Base-by-base conservation (phyloP, 2,888 invertebrate species). In the Venusia cambrica region DNA sequence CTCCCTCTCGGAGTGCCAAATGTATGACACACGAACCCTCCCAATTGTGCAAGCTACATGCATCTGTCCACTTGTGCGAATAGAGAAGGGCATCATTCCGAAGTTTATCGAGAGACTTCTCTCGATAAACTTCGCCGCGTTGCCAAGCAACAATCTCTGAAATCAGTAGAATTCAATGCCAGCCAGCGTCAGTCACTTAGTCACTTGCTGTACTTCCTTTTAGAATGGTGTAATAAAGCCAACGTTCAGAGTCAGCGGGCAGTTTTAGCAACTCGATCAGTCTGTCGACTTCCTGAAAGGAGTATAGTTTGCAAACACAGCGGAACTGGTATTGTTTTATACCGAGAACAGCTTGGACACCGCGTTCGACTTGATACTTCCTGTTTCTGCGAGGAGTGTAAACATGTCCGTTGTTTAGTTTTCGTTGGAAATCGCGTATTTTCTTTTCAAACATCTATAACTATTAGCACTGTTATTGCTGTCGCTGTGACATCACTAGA, bases 321-420 rank as follows among this genome's bases (percentile, higher is more conserved):
- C 84, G 85, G 84, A 87, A 84, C 83, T 77, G 66, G 77, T 75
- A 83, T 85, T 87, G 85, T 87, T 79, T 76, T 70, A 62, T 84
- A 81, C 81, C 63, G 54, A 78, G 76, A 78, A 79, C 69, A 69
- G 66, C 62, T 71, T 75, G 78, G 79, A 81, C 77, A 73, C 69
- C 73, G 64, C 66, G 62, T 58, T 73, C 72, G 72, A 73, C 70
- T 79, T 73, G 62, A 72, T 61, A 71, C 80, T 84, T 87, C 84
- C 85, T 85, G 84, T 83, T 84, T 79, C 79, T 73, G 74, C 76
- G 65, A 66, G 69, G 79, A 75, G 43, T 71, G 75, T 77, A 83
- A 84, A 83, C 84, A 80, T 57, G 50, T 62, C 64, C 73, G 70
- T 74, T 73, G 73, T 73, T 60, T 64, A 58, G 56, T 49, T 58